A percentile compares a stretch with the other conserved stretches of the same genome.
Conservation (phyloP, 2,888 invertebrate genomes). For the Oxycera nigricornis region DNA sequence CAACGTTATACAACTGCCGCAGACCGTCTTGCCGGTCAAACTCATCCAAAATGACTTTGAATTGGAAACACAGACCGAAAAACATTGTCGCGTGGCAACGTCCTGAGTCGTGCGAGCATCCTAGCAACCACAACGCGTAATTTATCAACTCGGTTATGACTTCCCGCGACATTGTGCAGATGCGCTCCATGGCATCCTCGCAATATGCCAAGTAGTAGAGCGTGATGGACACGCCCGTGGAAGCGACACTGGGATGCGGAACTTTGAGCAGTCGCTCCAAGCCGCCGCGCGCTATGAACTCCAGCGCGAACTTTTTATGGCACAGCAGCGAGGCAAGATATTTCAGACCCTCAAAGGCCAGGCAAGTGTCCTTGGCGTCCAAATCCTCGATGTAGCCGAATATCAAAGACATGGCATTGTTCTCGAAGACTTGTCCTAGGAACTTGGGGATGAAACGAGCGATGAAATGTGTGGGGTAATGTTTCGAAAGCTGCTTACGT, state of each 20-base stretch:
- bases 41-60: constrained; percentile 89
- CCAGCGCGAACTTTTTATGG: constrained; percentile 97
- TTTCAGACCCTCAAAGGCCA: constrained; percentile 96
- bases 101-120: constrained; percentile 97
- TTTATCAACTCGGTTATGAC: constrained; percentile 80
- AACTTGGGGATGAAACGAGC: constrained; percentile 63
- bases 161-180: constrained; percentile 83
- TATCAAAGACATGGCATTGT: constrained; percentile 88
- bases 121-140: constrained; percentile 94
- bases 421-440: constrained; percentile 90
- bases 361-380: constrained; percentile 85
- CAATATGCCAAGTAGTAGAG: constrained; percentile 96
- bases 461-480: not conserved
- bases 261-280: constrained; percentile 87
- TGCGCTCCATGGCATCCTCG: constrained; percentile 96
- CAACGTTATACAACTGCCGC: constrained; percentile 89
- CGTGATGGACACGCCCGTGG: constrained; percentile 95
- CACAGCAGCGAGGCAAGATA: constrained; percentile 93
- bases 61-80: constrained; percentile 93
- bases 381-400: constrained; percentile 88
- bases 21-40: constrained; percentile 94
- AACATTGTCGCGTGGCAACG: constrained; percentile 98
- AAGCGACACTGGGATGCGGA: constrained; percentile 91
- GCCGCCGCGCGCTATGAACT: constrained; percentile 90
- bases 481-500: constrained; percentile 47